phyloP scores from a whole-genome alignment of 2,797 vertebrate species.

The Orientallactaga sibirica region DNA sequence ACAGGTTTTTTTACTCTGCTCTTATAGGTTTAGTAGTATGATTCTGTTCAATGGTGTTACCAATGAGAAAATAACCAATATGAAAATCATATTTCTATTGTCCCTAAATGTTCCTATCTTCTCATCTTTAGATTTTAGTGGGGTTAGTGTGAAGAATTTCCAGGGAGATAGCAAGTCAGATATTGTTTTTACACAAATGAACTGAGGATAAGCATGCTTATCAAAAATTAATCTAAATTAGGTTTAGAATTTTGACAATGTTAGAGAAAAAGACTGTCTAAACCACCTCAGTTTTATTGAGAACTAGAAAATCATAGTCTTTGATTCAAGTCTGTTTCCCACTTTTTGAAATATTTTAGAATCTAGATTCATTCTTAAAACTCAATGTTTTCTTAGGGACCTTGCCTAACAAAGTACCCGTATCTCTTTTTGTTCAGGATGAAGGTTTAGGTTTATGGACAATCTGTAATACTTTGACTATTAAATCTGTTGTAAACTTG shows the following conservation, averaged over 20 bases:
- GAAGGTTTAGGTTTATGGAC: not conserved
- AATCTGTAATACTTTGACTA: not conserved
- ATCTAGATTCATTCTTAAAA: not conserved
- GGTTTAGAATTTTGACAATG: conserved; percentile 16
- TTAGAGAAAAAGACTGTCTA: not conserved
- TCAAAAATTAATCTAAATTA: not conserved
- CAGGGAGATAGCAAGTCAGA: not conserved
- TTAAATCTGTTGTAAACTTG: too few relatives aligned
- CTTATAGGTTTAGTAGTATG: not conserved
- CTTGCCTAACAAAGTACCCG: not conserved
- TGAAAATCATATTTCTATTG: not conserved
- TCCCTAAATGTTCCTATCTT: not conserved
- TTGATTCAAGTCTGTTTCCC: not conserved
- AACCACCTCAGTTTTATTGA: not conserved
- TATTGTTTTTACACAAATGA: not conserved
- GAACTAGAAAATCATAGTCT: not conserved
- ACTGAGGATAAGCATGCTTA: not conserved
- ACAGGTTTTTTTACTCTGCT: not conserved
- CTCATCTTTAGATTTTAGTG: not conserved
- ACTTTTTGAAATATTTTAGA: not conserved
- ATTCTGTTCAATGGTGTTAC: not conserved
- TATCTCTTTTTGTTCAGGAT: not conserved
- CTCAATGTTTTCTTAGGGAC: not conserved
- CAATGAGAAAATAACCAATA: not conserved
- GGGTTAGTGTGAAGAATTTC: not conserved